Conservation (phyloP, 2,797 vertebrate genomes). For the Ceyx erithaca region DNA sequence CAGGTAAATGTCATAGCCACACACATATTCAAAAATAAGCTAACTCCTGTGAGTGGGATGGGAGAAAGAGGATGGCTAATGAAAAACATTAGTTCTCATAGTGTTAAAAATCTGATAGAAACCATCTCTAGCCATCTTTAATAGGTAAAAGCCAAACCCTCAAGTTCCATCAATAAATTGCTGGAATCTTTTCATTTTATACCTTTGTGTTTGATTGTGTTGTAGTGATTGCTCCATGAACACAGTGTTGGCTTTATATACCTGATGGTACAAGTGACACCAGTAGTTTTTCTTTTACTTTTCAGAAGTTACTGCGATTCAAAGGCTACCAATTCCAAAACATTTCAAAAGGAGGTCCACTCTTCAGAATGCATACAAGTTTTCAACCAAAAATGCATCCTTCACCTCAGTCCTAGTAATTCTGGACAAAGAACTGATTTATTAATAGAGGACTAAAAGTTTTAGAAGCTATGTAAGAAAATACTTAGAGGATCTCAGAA, state of each 20-base stretch:
- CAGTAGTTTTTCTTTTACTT: not conserved
- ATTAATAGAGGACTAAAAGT: not conserved
- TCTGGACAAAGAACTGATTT: not conserved
- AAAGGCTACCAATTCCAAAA: not conserved
- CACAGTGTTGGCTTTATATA: not conserved
- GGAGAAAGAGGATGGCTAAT: not conserved
- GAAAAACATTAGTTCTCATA: not conserved
- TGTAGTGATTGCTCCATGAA: not conserved
- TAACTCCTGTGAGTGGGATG: not conserved
- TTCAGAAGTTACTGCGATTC: not conserved
- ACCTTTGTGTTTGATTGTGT: not conserved
- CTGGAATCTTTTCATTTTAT: not conserved
- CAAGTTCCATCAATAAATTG: not conserved
- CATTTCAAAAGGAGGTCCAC: not conserved
- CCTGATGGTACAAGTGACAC: not conserved
- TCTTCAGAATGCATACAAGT: not conserved
- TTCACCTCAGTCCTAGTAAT: not conserved
- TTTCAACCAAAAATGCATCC: not conserved
- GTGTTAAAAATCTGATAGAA: not conserved
- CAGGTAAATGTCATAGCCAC: not conserved
- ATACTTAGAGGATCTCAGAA: not conserved
- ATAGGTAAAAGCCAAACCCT: not conserved
- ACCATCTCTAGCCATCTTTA: not conserved
- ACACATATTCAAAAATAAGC: not conserved
- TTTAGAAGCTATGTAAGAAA: not conserved